Conservation (phyloP, 2,888 invertebrate species). For the Phragmatobia fuliginosa region DNA sequence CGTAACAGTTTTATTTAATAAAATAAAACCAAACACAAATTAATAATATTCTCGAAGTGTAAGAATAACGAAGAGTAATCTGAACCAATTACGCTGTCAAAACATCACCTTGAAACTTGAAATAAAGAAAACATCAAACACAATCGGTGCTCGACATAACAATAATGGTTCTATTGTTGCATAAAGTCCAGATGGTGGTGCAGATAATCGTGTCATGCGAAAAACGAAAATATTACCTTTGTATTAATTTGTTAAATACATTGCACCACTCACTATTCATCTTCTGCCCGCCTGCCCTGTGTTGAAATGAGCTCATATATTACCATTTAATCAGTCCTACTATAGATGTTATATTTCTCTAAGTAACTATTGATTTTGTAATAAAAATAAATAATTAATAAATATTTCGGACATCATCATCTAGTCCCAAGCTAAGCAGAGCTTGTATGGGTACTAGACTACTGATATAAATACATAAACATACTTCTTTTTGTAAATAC, state of each 20-base stretch:
- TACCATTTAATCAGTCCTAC: conserved; percentile 56
- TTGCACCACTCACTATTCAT: conserved; percentile 54
- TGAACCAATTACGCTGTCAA: conserved; percentile 79
- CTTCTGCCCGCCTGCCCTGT: conserved; percentile 44
- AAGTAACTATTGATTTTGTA: not conserved
- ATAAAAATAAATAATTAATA: too few relatives aligned
- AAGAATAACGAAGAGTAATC: conserved; percentile 69
- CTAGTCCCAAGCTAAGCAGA: too few relatives aligned
- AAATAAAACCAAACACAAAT: conserved; percentile 58
- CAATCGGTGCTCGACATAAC: conserved; percentile 64
- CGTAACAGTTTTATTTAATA: conserved; percentile 48
- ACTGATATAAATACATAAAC: too few relatives aligned
- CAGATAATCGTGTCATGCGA: conserved; percentile 75
- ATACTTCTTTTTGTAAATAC: too few relatives aligned
- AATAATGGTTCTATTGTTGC: conserved; percentile 80
- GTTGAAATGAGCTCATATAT: conserved; percentile 47
- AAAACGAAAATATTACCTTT: conserved; percentile 74
- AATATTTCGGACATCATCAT: too few relatives aligned
- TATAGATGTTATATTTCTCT: conserved; percentile 44
- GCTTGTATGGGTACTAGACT: too few relatives aligned
- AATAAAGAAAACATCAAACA: conserved; percentile 73
- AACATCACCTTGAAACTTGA: conserved; percentile 79
- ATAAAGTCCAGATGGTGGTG: conserved; percentile 66
- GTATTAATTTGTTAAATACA: conserved; percentile 67
- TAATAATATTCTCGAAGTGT: conserved; percentile 63